These are phyloP conservation scores for Silurus asotus DNA, from an alignment of 2,113 vertebrate genomes.

Conservation along the genomic window DNA sequence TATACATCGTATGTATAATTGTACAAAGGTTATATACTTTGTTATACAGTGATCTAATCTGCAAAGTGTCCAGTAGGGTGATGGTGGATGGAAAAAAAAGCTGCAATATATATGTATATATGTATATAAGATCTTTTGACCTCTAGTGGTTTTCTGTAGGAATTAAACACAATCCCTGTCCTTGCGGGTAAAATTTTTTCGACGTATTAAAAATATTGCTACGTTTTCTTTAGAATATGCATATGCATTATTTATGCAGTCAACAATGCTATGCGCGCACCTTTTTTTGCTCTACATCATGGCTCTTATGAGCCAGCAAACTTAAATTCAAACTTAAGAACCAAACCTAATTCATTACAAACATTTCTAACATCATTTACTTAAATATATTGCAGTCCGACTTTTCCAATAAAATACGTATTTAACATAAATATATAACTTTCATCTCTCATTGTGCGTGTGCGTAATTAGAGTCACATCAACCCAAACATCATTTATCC, in stretches of 20 bases:
- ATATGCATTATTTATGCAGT: not conserved
- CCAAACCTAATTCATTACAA: conserved; percentile 38
- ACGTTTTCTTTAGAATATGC: not conserved
- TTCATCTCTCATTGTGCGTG: not conserved
- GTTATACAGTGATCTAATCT: too few species aligned
- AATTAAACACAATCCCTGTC: not conserved
- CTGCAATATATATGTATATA: too few species aligned
- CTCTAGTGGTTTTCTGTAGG: not conserved
- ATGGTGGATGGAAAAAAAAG: too few species aligned
- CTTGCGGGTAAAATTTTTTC: not conserved
- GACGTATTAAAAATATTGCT: not conserved
- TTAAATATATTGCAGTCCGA: not conserved
- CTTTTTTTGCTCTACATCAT: conserved; percentile 47
- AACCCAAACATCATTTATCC: conserved; percentile 1
- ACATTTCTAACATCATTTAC: conserved; percentile 27
- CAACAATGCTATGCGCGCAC: conserved; percentile 5
- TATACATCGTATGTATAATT: too few species aligned
- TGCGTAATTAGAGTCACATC: not conserved
- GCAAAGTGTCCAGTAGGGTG: too few species aligned
- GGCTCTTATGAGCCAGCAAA: conserved; percentile 34
- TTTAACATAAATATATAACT: conserved; percentile 23
- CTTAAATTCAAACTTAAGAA: conserved; percentile 16
- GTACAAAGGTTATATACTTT: too few species aligned
- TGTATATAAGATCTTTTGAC: not conserved
- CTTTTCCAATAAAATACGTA: not conserved